Evolutionary conservation across 2,888 invertebrate species (phyloP), one percentile per base, ranked within the genome.

Genomic region (Caenorhabditis angaria): DNA sequence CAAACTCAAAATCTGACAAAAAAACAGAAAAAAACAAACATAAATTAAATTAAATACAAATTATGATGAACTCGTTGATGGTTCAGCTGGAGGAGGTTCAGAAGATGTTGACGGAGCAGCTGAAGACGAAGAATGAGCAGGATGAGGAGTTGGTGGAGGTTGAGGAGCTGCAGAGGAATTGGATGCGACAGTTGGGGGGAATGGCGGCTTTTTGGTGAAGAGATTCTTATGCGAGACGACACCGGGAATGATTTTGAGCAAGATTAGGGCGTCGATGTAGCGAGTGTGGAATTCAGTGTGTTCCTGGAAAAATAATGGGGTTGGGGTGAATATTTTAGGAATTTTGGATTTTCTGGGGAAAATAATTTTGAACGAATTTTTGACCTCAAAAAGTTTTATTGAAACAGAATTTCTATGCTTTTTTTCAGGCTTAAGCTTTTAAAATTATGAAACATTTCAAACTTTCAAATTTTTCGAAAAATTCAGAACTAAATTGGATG

Each of bases 161-260:
- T n/a, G n/a, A n/a, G n/a, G 41, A 5, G 58, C 22, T 10, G 61
- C 29, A 1, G 48, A 14, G 12, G 48, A 6, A n/a, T 50, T 27
- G 2, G 51, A 41, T 24, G 50, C 56, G 1, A 20, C 24, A 18
- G 66, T 66, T 6, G 70, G 70, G 18, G 70, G 70, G 35, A 70
- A 65, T 27, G 70, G 70, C 2, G 71, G 66, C n/a, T 71, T 71
- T 50, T 72, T 72, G 32, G 67, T 60, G 58, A 67, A 67, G n/a
- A 60, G 55, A 8, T 67, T 67, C 0, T 58, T 50, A 12, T 60
- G 57, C 32, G 72, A 72, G n/a, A 72, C 68, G 28, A 61, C 58
- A 27, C 73, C 68, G n/a, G 73, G 58, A 24, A 74, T 51, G 51
- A 74, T 65, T 58, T 65, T 65, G 5, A 65, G 57, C 12, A 69